Percentiles rank a stretch among this genome's conserved stretches.
Conservation (phyloP, 2,797 vertebrate species). For the Hapalemur alaotrensis region DNA sequence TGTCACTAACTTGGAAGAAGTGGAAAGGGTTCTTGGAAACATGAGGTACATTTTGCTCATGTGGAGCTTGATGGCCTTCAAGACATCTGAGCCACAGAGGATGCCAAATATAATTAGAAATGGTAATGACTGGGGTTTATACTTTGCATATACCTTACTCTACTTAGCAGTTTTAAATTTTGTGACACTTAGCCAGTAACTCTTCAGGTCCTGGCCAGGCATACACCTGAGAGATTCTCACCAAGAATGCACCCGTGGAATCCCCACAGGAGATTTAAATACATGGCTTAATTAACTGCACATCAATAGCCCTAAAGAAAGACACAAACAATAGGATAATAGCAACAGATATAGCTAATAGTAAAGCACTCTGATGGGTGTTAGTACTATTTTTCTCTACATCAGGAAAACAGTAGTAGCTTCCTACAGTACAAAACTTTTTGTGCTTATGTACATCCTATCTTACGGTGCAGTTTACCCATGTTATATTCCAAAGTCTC, state of each 20-base stretch:
- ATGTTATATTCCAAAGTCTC: slow-evolving; percentile 70
- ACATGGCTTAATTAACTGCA: neutral
- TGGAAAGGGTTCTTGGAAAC: neutral
- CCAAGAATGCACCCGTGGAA: neutral
- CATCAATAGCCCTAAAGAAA: neutral
- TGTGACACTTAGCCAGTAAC: neutral
- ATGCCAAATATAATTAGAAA: neutral
- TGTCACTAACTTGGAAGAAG: neutral
- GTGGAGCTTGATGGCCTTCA: neutral
- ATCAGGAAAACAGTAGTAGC: neutral
- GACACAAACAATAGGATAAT: neutral
- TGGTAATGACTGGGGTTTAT: neutral
- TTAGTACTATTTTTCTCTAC: neutral
- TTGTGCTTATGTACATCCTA: neutral
- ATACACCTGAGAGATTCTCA: neutral
- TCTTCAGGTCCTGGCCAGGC: neutral
- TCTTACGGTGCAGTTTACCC: slow-evolving; percentile 67
- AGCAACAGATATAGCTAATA: neutral
- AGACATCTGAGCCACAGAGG: neutral
- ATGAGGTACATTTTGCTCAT: neutral
- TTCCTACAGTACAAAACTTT: neutral
- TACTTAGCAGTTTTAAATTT: neutral
- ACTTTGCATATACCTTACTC: neutral
- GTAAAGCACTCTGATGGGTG: neutral
- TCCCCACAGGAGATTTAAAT: neutral